Percentiles rank a stretch among this genome's conserved stretches.
Conservation (phyloP, 1,140 invertebrate genomes). For the Atta cephalotes region DNA sequence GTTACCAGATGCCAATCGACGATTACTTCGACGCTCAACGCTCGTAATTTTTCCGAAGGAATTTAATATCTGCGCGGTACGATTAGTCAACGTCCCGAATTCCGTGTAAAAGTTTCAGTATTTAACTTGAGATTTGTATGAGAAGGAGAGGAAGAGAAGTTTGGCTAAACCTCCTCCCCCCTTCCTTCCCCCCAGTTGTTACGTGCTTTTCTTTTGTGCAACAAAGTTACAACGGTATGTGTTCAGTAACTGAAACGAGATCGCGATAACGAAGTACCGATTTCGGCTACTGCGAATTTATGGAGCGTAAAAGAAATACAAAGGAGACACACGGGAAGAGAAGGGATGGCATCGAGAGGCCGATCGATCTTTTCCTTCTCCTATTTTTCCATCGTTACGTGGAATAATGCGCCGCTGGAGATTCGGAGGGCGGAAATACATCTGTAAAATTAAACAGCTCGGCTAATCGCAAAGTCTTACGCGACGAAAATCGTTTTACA, state of each 20-base stretch:
- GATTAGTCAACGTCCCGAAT: slow-evolving; percentile 29
- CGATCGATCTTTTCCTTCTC: slow-evolving; percentile 26
- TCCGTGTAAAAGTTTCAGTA: slow-evolving; percentile 33
- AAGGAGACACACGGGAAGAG: slow-evolving; percentile 28
- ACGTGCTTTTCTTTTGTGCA: not conserved
- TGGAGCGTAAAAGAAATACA: slow-evolving; percentile 65
- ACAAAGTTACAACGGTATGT: not conserved
- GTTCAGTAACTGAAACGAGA: slow-evolving; percentile 41
- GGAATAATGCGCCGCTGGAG: not conserved
- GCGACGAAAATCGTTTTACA: not conserved
- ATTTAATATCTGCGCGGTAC: slow-evolving; percentile 41
- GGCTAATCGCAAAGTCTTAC: slow-evolving; percentile 16
- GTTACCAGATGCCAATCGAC: not conserved
- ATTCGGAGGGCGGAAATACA: slow-evolving; percentile 34
- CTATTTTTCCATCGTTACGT: not conserved
- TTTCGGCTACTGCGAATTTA: slow-evolving; percentile 62
- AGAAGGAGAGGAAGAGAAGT: not conserved
- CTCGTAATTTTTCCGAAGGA: slow-evolving; percentile 20
- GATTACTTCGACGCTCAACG: not conserved
- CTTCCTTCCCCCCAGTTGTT: not conserved
- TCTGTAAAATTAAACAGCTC: slow-evolving; percentile 36
- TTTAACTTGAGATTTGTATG: slow-evolving; percentile 29
- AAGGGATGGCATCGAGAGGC: slow-evolving; percentile 6
- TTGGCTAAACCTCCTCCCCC: not conserved
- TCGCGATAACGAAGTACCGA: slow-evolving; percentile 66